Evolutionary conservation across 2,113 vertebrate genomes (phyloP), one percentile per base, ranked within the genome.

Genomic region (Sceloporus undulatus): DNA sequence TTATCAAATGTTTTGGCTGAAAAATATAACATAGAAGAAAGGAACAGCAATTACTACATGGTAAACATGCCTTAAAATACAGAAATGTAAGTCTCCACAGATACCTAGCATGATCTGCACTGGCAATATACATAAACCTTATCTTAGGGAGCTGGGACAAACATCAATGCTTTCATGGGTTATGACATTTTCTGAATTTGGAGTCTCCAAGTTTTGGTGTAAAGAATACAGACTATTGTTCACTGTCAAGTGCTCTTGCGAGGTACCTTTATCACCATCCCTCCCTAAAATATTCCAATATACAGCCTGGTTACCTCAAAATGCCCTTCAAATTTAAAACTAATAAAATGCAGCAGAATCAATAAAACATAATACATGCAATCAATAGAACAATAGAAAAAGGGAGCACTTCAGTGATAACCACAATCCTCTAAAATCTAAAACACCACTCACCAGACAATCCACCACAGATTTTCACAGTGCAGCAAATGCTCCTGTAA

Each of bases 251-350:
- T 86, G 42, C 18, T 34, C 42, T 25, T n/a, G 25, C 21, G 73
- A 74, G 23, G 1, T 52, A 29, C 23, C 0, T 56, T 48, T 27
- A 19, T 54, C 48, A 48, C 48, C 48, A 29, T 79, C 42, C 48
- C 38, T 10, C 18, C 38, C 34, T 23, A 8, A 19, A 76, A 76
- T 76, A 76, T 42, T 16, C 40, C 23, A 52, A 25, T 83, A 52
- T 68, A 48, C 23, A 29, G 14, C 18, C 65, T 27, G 56, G 48
- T 56, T 56, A 9, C 8, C 68, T 56, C 48, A 56, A 56, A 65
- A 65, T 76, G 59, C 34, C 38, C 76, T 76, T 76, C 68, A 84
- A 71, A 73, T 3, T 34, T 84, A 14, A 83, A 83, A 48, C n/a
- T 34, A 66, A 66, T 40, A 40, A 66, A 84, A 19, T 54, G 9